Conservation (phyloP, 2,797 vertebrate species). For the Takifugu rubripes region DNA sequence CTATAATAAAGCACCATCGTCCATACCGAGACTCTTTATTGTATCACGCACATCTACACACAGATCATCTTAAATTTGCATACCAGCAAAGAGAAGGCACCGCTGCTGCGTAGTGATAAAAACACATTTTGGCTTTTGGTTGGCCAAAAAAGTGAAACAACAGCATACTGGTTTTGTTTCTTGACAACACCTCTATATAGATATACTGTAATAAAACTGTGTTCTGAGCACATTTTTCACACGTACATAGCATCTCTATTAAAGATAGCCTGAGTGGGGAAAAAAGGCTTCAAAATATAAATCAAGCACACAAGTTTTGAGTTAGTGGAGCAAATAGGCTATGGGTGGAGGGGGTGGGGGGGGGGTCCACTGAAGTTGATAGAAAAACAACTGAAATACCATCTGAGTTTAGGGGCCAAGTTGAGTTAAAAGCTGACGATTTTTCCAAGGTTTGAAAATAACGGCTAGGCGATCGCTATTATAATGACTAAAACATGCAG, state of each 20-base stretch:
- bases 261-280: too few species aligned
- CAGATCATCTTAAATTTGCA: conserved; percentile 67
- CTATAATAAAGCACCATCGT: too few species aligned
- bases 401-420: conserved; percentile 31
- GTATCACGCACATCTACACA: conserved; percentile 17
- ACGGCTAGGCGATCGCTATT: conserved; percentile 38
- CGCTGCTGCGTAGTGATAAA: too few species aligned
- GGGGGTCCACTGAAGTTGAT: conserved; percentile 56
- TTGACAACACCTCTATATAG: background rate
- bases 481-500: conserved; percentile 36
- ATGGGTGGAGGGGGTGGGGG: conserved; percentile 46
- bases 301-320: conserved; percentile 35
- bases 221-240: conserved; percentile 21
- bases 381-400: conserved; percentile 67
- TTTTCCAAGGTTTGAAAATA: conserved; percentile 47
- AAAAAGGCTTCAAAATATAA: conserved; percentile 57
- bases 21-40: too few species aligned
- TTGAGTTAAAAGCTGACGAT: conserved; percentile 36
- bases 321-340: conserved; percentile 49
- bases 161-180: too few species aligned
- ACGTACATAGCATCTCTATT: too few species aligned
- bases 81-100: conserved; percentile 57
- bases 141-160: conserved; percentile 49
- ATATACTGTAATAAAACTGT: too few species aligned
- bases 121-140: too few species aligned